Percentiles rank a stretch among this genome's conserved stretches.
Evolutionary conservation across 1,140 invertebrate species (phyloP).

Genomic region (Drosophila pallidifrons): DNA sequence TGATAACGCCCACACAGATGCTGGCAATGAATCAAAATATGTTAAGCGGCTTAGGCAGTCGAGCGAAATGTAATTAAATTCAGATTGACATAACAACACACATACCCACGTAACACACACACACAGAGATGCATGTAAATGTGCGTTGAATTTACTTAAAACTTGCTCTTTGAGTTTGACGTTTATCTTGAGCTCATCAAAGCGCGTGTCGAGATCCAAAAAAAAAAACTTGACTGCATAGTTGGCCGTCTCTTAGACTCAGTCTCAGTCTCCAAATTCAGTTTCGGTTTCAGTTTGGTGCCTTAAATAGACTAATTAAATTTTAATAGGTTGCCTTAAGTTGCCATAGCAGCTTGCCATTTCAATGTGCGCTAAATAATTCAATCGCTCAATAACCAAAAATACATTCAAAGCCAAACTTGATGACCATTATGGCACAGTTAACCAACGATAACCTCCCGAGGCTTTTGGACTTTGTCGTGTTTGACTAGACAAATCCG

Average conservation of each 20-base stretch:
- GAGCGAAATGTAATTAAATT: conserved; percentile 45
- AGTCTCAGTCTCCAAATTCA: not conserved
- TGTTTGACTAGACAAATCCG: not conserved
- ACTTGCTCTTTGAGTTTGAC: not conserved
- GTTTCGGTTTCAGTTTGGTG: not conserved
- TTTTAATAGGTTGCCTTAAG: conserved; percentile 32
- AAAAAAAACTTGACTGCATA: not conserved
- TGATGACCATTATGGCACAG: not conserved
- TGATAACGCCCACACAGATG: conserved; percentile 42
- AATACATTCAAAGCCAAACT: not conserved
- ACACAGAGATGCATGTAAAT: not conserved
- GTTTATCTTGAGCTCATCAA: conserved; percentile 6
- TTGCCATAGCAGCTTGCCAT: not conserved
- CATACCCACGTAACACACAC: not conserved
- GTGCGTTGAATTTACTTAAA: not conserved
- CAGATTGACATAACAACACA: conserved; percentile 19
- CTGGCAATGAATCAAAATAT: conserved; percentile 44
- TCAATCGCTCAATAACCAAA: not conserved
- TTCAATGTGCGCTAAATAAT: conserved; percentile 4
- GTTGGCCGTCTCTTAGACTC: not conserved
- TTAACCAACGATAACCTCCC: not conserved
- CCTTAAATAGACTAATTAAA: conserved; percentile 36
- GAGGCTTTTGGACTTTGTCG: not conserved
- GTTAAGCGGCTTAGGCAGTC: conserved; percentile 34
- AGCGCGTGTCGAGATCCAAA: not conserved